Conservation (phyloP, 2,797 vertebrate species). For the Enteromius thamalakanensis region DNA sequence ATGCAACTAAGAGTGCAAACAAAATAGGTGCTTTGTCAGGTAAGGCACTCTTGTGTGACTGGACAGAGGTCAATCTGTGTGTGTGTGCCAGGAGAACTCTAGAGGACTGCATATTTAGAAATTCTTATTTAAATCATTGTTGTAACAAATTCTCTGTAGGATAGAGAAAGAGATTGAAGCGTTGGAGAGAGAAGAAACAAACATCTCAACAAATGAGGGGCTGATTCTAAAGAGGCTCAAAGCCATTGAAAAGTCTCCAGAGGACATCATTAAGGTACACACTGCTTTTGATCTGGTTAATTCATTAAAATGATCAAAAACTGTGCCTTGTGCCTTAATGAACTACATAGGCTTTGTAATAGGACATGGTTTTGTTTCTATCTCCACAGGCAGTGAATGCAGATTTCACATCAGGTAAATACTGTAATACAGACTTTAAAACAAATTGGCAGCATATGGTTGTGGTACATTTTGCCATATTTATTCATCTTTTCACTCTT, state of each 20-base stretch:
- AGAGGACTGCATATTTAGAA: slow-evolving; percentile 5
- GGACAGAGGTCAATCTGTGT: background rate
- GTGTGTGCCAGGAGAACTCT: background rate
- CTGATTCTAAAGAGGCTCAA: slow-evolving; percentile 88
- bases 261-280: slow-evolving; percentile 90
- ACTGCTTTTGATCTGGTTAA: slow-evolving; percentile 1
- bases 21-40: background rate
- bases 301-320: background rate
- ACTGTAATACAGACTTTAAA: background rate
- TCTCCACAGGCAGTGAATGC: slow-evolving; percentile 85
- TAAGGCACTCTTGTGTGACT: slow-evolving; percentile 1
- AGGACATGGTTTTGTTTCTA: slow-evolving; percentile 55
- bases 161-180: slow-evolving; percentile 89
- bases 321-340: background rate
- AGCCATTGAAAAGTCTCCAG: slow-evolving; percentile 88
- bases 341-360: background rate
- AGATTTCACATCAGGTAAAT: slow-evolving; percentile 81
- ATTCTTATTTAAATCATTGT: slow-evolving; percentile 3
- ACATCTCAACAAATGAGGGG: slow-evolving; percentile 88
- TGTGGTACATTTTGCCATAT: background rate
- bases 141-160: slow-evolving; percentile 66
- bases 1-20: slow-evolving; percentile 11
- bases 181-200: slow-evolving; percentile 87
- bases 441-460: background rate
- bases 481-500: background rate